Base-by-base conservation (phyloP, 1,140 invertebrate species). In the Magallana ariakensis region DNA sequence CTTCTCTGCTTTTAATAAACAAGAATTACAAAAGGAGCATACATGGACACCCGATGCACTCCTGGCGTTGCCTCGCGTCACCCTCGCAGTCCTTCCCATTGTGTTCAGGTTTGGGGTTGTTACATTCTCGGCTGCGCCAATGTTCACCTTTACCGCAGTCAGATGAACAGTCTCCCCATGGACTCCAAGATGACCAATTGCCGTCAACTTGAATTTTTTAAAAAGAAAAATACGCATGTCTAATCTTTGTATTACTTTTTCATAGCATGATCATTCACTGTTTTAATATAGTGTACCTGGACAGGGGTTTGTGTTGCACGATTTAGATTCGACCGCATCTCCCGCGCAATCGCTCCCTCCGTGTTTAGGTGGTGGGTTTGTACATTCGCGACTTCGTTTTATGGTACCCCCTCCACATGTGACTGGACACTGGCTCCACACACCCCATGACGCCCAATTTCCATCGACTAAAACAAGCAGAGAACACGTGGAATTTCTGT, bases 41-140 rank as follows among this genome's bases (percentile, higher is more conserved):
- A 75, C 66, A 11, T 75, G 66, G 66, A 75, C 66, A 75, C 33
- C 66, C 66, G 13, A 33, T 75, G 22, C 66, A 75, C 13, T 75
- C 22, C 22, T 26, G 9, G 9, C 33, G 11, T 75, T 75, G 19
- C 13, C 22, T 10, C 11, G 1, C 66, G 13, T 75, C 66, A 8
- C 66, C 66, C 22, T 9, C 11, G 13, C 66, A 75, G 33, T 11
- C 9, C 33, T 26, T 75, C 8, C 66, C 66, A 2, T 26, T 26
- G 22, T 75, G 19, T 10, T 75, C 66, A 26, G 66, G 66, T 33
- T 19, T 11, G 11, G 66, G 66, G 11, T 75, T 33, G 10, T 33
- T 33, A 75, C 66, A 75, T 3, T 22, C 22, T 26, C 66, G 22
- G 10, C 19, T 75, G 22, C 66, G 66, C 15, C 66, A 11, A 1